A percentile compares a stretch with the other conserved stretches of the same genome.
Evolutionary conservation across 2,113 vertebrate species (phyloP).

Genomic region (Diphyllodes magnificus): DNA sequence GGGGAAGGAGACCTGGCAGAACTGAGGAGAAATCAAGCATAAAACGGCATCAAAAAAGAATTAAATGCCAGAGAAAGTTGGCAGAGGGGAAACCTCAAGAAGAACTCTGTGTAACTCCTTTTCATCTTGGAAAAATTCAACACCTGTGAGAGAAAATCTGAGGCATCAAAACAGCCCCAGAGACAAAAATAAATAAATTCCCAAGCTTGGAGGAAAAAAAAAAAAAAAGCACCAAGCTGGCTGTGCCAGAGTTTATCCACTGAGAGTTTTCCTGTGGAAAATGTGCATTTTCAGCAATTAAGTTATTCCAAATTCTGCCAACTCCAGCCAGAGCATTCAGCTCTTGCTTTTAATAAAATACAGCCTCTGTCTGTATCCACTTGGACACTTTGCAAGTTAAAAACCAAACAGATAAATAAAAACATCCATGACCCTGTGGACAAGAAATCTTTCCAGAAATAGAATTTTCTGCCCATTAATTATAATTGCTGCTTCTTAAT

Average conservation of each 20-base stretch:
- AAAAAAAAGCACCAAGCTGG: not conserved
- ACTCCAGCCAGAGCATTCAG: not conserved
- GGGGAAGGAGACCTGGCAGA: not conserved
- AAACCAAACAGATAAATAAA: not conserved
- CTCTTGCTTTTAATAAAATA: not conserved
- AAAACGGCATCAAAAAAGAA: not conserved
- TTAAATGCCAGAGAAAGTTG: not conserved
- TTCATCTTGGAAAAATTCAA: not conserved
- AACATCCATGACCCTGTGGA: rapidly evolving
- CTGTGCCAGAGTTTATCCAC: not conserved
- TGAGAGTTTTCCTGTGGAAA: not conserved
- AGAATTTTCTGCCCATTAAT: not conserved
- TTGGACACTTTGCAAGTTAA: not conserved
- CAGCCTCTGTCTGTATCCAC: not conserved
- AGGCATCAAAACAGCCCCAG: not conserved
- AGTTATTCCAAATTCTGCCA: not conserved
- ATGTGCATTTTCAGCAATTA: not conserved
- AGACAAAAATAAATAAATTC: not conserved
- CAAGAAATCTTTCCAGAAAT: not conserved
- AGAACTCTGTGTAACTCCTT: not conserved
- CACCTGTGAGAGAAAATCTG: not conserved
- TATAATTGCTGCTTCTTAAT: not conserved
- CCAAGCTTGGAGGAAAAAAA: not conserved
- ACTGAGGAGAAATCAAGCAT: not conserved
- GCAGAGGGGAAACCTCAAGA: not conserved